Conservation (phyloP, 2,113 vertebrate species). For the Sula dactylatra region DNA sequence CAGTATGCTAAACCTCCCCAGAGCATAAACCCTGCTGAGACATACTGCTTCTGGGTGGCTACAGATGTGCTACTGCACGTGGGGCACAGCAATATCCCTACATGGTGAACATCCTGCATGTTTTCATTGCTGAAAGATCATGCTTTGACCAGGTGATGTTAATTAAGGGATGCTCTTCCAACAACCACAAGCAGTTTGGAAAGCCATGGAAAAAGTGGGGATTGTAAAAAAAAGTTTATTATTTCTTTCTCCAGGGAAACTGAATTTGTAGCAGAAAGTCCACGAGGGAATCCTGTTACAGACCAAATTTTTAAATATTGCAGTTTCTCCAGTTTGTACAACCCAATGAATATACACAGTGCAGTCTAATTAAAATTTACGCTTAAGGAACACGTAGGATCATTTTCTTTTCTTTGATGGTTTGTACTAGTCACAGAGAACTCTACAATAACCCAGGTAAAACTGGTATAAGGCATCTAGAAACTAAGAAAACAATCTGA, state of each 20-base stretch:
- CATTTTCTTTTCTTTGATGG: neutral
- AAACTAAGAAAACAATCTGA: neutral
- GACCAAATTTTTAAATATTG: neutral
- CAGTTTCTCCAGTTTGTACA: neutral
- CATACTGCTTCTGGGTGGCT: neutral
- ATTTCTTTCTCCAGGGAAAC: neutral
- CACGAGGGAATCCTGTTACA: neutral
- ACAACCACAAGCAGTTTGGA: neutral
- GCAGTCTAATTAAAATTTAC: neutral
- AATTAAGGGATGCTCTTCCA: neutral
- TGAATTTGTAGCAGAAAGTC: neutral
- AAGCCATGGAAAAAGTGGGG: neutral
- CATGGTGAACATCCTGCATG: neutral
- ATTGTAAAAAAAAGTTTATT: neutral
- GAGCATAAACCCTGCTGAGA: neutral
- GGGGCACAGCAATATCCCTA: neutral
- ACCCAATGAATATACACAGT: neutral
- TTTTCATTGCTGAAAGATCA: neutral
- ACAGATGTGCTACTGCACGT: neutral
- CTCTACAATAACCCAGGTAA: neutral
- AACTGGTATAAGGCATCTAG: neutral
- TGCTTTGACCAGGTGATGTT: neutral
- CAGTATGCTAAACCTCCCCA: neutral
- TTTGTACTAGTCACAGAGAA: neutral
- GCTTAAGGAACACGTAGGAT: neutral